Evolutionary conservation across 2,888 invertebrate genomes (phyloP), one percentile per base, ranked within the genome.

Genomic region (Xylota sylvarum): DNA sequence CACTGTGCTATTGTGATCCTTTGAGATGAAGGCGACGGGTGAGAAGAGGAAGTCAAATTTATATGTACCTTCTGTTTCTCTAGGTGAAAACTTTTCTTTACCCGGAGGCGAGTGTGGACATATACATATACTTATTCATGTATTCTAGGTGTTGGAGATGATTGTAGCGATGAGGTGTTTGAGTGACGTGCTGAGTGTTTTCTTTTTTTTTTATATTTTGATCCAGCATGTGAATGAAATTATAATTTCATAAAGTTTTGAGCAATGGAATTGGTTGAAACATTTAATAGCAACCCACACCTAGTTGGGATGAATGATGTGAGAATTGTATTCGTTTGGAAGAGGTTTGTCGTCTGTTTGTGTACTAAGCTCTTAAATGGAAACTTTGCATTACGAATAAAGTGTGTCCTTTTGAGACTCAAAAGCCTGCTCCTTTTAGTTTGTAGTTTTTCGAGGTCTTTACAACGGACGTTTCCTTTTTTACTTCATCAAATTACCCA

Each of bases 81-180:
- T 23, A 12, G 14, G 0, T 4, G 9, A 23, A 52, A 52, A 9
- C 14, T 55, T 55, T 43, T n/a, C 40, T 23, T 60, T 37, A 6
- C 50, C 23, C 10, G 27, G 12, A 52, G 27, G 9, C 6, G 58
- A 35, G 4, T 17, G 27, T 17, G 27, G 23, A 12, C 37, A 7
- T 50, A 19, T 50, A 19, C 37, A 12, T n/a, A 43, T 32, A 30
- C 23, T 62, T 62, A 43, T 62, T 43, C 43, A 46, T 19, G 30
- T 40, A 5, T 37, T 43, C 30, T 23, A 30, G 10, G 6, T 55
- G 52, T 48, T 17, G 35, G 9, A 14, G 67, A n/a, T 52, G 23
- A 65, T 35, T 50, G 65, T 65, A 32, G 65, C n/a, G 37, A 48
- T 37, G 17, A 65, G 19, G 65, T 48, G 50, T 65, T 65, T 32